Evolutionary conservation across 1,140 invertebrate genomes (phyloP).

Genomic region (Zeugodacus cucurbitae): DNA sequence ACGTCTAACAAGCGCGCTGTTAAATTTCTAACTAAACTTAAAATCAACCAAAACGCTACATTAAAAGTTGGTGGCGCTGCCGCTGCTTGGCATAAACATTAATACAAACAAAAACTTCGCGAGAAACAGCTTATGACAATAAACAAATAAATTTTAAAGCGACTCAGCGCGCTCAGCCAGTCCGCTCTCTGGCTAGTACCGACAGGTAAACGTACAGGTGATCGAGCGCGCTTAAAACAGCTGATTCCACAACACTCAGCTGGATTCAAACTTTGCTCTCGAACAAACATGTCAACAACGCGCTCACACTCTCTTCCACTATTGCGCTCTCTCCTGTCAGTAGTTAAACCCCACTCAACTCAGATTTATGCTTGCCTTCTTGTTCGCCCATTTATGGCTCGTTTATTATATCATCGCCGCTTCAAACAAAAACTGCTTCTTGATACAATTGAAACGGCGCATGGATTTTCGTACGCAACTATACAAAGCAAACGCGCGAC

Average conservation of each 20-base stretch:
- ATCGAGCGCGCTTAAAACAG: not conserved
- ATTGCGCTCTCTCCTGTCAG: not conserved
- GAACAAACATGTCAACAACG: not conserved
- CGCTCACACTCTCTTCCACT: not conserved
- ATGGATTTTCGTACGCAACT: not conserved
- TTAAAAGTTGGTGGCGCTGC: not conserved
- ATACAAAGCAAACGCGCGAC: not conserved
- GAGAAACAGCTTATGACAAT: not conserved
- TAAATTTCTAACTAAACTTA: conserved; percentile 20
- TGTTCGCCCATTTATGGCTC: not conserved
- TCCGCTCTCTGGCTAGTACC: not conserved
- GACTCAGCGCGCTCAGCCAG: not conserved
- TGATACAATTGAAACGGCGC: not conserved
- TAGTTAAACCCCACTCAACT: not conserved
- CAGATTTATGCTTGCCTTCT: not conserved
- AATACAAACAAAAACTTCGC: not conserved
- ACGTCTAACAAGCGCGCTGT: not conserved
- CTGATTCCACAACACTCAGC: not conserved
- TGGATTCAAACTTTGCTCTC: not conserved
- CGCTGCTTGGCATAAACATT: not conserved
- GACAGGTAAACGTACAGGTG: not conserved
- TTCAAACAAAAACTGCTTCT: not conserved
- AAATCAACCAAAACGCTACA: not conserved
- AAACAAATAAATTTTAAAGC: not conserved
- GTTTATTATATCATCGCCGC: conserved; percentile 32